Evolutionary conservation across 2,113 vertebrate species (phyloP).

Genomic region (Desmodus rotundus): DNA sequence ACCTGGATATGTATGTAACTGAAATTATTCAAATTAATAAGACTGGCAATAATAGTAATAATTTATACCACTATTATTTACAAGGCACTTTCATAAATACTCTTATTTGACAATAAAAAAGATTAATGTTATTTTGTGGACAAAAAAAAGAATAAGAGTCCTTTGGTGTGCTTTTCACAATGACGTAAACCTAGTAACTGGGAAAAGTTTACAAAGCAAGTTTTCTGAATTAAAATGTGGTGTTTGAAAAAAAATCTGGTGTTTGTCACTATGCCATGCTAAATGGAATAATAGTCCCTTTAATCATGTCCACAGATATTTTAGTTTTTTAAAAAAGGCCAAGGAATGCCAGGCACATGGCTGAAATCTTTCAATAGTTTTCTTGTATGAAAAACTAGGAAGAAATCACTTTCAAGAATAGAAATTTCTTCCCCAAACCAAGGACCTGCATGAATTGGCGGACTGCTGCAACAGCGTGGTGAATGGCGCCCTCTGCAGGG

Average conservation of each 20-base stretch:
- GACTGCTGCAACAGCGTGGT: neutral
- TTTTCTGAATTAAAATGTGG: neutral
- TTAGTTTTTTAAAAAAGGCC: neutral
- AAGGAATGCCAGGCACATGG: neutral
- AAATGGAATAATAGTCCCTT: neutral
- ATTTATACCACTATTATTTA: neutral
- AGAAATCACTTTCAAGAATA: neutral
- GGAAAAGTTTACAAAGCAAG: neutral
- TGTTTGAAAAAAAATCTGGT: neutral
- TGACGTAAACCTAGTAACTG: neutral
- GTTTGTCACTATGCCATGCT: neutral
- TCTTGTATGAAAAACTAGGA: neutral
- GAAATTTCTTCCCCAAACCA: neutral
- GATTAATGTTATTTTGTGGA: neutral
- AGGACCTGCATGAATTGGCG: neutral
- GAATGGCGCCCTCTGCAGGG: neutral
- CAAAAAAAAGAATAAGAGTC: neutral
- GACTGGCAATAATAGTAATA: neutral
- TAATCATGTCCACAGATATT: neutral
- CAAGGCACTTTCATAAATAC: neutral
- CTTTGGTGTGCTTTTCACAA: neutral
- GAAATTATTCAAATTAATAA: neutral
- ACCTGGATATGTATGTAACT: neutral
- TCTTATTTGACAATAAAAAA: constrained; percentile 25
- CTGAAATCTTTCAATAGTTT: neutral